phyloP scores from a whole-genome alignment of 1,140 invertebrate genomes.

The Mycetomoellerius zeteki region DNA sequence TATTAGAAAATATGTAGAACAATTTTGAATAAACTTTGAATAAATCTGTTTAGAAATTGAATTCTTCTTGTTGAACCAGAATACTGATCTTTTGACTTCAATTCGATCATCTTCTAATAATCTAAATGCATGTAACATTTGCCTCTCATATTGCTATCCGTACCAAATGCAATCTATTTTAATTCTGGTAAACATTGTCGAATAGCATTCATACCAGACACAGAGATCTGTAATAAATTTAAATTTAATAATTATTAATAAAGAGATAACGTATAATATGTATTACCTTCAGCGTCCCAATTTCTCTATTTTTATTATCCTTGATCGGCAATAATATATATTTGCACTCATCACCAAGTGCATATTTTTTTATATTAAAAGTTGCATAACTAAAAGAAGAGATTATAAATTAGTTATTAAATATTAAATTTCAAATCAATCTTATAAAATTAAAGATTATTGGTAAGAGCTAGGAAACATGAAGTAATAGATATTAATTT shows the following conservation, averaged over 20 bases:
- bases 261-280: slow-evolving; percentile 20
- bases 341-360: slow-evolving; percentile 62
- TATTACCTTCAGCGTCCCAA: slow-evolving; percentile 79
- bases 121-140: neutral
- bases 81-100: neutral
- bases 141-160: neutral
- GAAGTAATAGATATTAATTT: neutral
- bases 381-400: slow-evolving; percentile 73
- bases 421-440: neutral
- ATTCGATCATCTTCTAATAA: neutral
- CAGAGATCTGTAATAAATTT: slow-evolving; percentile 70
- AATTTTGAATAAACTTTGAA: slow-evolving; percentile 38
- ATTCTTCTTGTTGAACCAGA: slow-evolving; percentile 1
- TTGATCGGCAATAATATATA: slow-evolving; percentile 73
- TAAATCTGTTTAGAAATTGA: neutral
- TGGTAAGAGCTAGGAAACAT: neutral
- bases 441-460: neutral
- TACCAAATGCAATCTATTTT: neutral
- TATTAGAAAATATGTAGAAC: slow-evolving; percentile 20
- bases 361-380: slow-evolving; percentile 81
- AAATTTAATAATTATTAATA: slow-evolving; percentile 9
- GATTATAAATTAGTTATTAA: neutral
- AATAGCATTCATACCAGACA: slow-evolving; percentile 73
- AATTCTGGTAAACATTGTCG: slow-evolving; percentile 49
- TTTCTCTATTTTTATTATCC: slow-evolving; percentile 65